Evolutionary conservation across 2,888 invertebrate species (phyloP).

Genomic region (Orthosia gothica): DNA sequence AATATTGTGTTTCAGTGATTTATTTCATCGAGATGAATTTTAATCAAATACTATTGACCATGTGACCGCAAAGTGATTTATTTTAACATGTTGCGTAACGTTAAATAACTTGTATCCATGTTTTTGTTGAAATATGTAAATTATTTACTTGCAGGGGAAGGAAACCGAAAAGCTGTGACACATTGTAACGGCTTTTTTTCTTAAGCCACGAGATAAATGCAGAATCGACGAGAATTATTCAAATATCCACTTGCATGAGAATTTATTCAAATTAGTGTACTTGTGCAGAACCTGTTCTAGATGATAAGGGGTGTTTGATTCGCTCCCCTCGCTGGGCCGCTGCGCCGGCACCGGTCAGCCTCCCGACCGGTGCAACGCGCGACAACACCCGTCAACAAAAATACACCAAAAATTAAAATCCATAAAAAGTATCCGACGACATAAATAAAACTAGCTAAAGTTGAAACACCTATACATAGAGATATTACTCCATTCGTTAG

Average conservation of each 20-base stretch:
- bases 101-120: background rate
- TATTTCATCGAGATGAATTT: background rate
- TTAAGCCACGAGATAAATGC: slow-evolving; percentile 64
- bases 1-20: slow-evolving; percentile 12
- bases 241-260: slow-evolving; percentile 78
- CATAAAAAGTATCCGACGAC: background rate
- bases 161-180: slow-evolving; percentile 58
- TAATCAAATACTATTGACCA: background rate
- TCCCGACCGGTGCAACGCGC: slow-evolving; percentile 61
- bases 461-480: background rate
- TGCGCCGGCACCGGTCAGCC: slow-evolving; percentile 62
- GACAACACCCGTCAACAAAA: slow-evolving; percentile 56
- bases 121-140: slow-evolving; percentile 60
- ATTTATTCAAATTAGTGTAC: slow-evolving; percentile 88
- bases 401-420: background rate
- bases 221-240: slow-evolving; percentile 63
- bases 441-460: background rate
- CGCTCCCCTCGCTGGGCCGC: slow-evolving; percentile 65
- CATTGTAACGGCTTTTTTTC: slow-evolving; percentile 70
- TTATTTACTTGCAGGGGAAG: slow-evolving; percentile 56
- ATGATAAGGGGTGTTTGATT: slow-evolving; percentile 70
- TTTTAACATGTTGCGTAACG: slow-evolving; percentile 1
- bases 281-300: slow-evolving; percentile 83
- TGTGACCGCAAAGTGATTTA: background rate
- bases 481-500: slow-evolving; percentile 26